phyloP scores from a whole-genome alignment of 2,888 invertebrate species.

The Polia nebulosa region DNA sequence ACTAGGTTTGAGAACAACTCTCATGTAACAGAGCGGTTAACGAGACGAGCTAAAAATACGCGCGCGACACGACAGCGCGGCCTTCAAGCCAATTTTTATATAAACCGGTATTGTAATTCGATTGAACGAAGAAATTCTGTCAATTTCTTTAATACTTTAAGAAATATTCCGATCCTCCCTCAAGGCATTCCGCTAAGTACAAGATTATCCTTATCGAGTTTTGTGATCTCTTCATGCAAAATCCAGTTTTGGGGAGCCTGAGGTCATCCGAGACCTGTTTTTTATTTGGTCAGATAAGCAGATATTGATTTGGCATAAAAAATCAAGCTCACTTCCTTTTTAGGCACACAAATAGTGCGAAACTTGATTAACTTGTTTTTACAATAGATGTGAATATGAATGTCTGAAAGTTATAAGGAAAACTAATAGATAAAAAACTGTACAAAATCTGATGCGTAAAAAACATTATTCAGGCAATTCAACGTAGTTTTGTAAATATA shows the following conservation, averaged over 20 bases:
- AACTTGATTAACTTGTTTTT: conserved; percentile 16
- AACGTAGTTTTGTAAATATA: conserved; percentile 19
- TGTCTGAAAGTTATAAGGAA: conserved; percentile 11
- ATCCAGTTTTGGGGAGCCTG: conserved; percentile 21
- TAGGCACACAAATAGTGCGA: conserved; percentile 1
- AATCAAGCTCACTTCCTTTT: conserved; percentile 12
- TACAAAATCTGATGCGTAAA: conserved; percentile 3
- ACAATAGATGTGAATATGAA: not conserved
- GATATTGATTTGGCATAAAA: conserved; percentile 21
- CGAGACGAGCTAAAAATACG: conserved; percentile 72
- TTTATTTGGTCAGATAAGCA: conserved; percentile 27
- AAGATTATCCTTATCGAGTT: conserved; percentile 27
- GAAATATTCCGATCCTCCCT: conserved; percentile 18
- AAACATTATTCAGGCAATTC: conserved; percentile 13
- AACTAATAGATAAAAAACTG: not conserved
- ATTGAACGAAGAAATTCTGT: conserved; percentile 51
- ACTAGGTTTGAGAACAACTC: conserved; percentile 50
- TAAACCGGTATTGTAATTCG: conserved; percentile 59
- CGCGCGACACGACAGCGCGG: conserved; percentile 68
- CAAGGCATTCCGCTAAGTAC: conserved; percentile 11
- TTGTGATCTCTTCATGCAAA: conserved; percentile 24
- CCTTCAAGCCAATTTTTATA: conserved; percentile 73
- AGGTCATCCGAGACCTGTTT: conserved; percentile 16
- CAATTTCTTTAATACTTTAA: conserved; percentile 39
- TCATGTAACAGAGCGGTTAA: conserved; percentile 65